Percentiles rank a stretch among this genome's conserved stretches.
These are phyloP conservation scores for Drosophila cracens DNA, from an alignment of 2,888 invertebrate genomes.

Conservation along the genomic window DNA sequence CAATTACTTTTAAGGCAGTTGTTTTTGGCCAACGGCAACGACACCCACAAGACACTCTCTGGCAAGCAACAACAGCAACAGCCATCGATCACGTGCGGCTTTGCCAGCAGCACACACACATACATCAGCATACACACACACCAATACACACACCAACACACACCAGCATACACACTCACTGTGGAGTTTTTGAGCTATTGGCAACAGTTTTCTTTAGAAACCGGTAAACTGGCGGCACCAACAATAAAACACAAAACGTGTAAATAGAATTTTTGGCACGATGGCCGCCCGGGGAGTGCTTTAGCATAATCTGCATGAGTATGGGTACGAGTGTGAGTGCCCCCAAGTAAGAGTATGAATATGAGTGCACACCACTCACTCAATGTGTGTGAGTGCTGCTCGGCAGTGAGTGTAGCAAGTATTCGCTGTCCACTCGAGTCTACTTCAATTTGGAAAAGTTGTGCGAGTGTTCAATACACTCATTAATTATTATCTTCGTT, in stretches of 20 bases:
- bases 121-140: slow-evolving; percentile 24
- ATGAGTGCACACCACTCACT: background rate
- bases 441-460: slow-evolving; percentile 37
- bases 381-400: slow-evolving; percentile 8
- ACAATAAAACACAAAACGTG: slow-evolving; percentile 84
- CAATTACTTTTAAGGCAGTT: slow-evolving; percentile 79
- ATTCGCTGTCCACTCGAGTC: slow-evolving; percentile 8
- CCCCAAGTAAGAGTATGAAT: slow-evolving; percentile 6
- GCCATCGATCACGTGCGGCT: slow-evolving; percentile 79
- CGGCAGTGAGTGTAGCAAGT: slow-evolving; percentile 15
- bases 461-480: slow-evolving; percentile 29
- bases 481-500: background rate
- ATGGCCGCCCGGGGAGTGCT: slow-evolving; percentile 83
- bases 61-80: slow-evolving; percentile 43
- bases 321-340: slow-evolving; percentile 10
- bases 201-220: slow-evolving; percentile 61
- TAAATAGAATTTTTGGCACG: slow-evolving; percentile 84
- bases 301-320: slow-evolving; percentile 83
- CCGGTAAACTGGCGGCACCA: slow-evolving; percentile 44
- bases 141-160: slow-evolving; percentile 3
- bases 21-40: slow-evolving; percentile 62
- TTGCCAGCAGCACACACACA: slow-evolving; percentile 57
- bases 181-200: slow-evolving; percentile 75
- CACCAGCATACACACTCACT: background rate
- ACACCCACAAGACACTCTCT: slow-evolving; percentile 65